These are phyloP conservation scores for Bruchidius siliquastri DNA, from an alignment of 2,888 invertebrate species.

Conservation along the genomic window DNA sequence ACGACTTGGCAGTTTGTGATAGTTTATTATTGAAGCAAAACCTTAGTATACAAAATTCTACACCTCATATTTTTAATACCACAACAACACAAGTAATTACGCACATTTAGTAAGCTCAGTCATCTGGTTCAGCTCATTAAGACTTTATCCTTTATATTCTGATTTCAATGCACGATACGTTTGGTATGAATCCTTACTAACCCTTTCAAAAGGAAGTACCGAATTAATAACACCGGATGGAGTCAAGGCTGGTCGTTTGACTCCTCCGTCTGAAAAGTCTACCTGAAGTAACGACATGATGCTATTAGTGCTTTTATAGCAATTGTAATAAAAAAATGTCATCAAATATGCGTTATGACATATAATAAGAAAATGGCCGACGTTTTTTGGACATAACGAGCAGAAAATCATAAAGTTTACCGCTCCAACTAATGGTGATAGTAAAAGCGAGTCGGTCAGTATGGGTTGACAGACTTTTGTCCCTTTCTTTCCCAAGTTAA, in stretches of 20 bases:
- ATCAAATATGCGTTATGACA: neutral
- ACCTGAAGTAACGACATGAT: neutral
- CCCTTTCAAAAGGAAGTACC: neutral
- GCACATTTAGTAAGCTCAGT: neutral
- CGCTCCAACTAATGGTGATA: neutral
- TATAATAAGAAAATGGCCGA: neutral
- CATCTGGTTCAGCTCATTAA: neutral
- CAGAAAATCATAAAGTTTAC: neutral
- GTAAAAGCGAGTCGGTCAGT: neutral
- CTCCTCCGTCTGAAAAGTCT: neutral
- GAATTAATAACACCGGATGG: neutral
- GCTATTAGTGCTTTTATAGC: too few relatives aligned
- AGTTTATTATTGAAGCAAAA: too few relatives aligned
- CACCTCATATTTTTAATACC: too few relatives aligned
- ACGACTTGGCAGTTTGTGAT: too few relatives aligned
- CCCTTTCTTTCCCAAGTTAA: too few relatives aligned
- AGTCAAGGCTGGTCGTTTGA: neutral
- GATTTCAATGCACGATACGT: neutral
- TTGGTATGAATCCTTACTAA: neutral
- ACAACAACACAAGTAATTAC: too few relatives aligned
- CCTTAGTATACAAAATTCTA: too few relatives aligned
- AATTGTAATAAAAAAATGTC: neutral
- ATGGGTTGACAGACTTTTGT: too few relatives aligned
- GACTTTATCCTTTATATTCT: neutral
- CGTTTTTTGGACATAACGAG: neutral